A percentile compares a stretch with the other conserved stretches of the same genome.
Conservation (phyloP, 1,140 invertebrate species). For the Aphaenogaster floridana region DNA sequence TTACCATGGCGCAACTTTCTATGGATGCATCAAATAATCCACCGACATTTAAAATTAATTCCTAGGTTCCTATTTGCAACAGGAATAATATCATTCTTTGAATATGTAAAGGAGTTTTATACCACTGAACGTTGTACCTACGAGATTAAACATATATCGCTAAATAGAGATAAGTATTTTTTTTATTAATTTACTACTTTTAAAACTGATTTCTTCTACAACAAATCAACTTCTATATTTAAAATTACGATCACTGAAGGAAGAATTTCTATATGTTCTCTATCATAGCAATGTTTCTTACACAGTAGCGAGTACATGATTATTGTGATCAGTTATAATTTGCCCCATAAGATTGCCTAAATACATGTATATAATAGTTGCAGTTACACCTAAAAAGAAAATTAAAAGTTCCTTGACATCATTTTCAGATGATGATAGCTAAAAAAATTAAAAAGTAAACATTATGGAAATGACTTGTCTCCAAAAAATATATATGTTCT, state of each 20-base stretch:
- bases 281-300: slow-evolving; percentile 8
- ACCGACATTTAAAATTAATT: neutral
- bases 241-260: neutral
- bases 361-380: neutral
- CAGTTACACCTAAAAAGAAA: neutral
- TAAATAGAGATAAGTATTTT: neutral
- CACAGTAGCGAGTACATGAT: neutral
- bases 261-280: neutral
- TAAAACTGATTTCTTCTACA: neutral
- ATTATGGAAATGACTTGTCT: neutral
- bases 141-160: neutral
- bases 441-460: neutral
- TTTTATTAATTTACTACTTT: neutral
- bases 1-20: neutral
- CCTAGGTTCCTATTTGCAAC: slow-evolving; percentile 8
- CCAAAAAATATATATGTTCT: no score
- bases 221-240: neutral
- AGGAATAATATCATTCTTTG: slow-evolving; percentile 4
- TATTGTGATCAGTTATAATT: slow-evolving; percentile 1
- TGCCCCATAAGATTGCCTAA: neutral
- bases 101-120: neutral
- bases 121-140: neutral
- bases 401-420: neutral
- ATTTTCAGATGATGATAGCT: neutral
- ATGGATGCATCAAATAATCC: neutral